Base-by-base conservation (phyloP, 1,140 invertebrate species). In the Zophobas morio region DNA sequence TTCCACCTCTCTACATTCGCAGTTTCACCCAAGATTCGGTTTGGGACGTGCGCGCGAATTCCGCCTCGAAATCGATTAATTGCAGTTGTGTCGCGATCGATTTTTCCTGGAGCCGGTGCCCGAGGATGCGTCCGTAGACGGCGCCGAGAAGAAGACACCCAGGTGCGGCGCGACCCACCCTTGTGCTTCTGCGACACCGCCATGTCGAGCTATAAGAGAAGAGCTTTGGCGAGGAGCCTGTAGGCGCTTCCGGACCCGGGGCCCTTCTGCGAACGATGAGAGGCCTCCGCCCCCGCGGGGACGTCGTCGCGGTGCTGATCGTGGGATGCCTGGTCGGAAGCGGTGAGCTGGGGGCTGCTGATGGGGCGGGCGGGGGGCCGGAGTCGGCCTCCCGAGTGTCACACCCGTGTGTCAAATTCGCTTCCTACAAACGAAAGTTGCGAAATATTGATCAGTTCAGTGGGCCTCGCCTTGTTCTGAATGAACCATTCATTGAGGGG, bases 151-250 rank as follows among this genome's bases (percentile, higher is more conserved):
- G 40, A 33, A 75, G 3, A 6, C 6, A 66, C 6, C 32, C 6
- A 4, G 6, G 8, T 1, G 39, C 20, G 46, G 36, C 49, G n/a
- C 4, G 4, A 20, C 49, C 75, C 51, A 46, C 66, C 51, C 56
- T 47, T 60, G n/a, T 1, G 6, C 56, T 46, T 60, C 46, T 46
- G 60, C 37, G 20, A 1, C n/a, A 20, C 4, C 8, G 35, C 33
- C 66, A 81, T 81, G 78, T 77, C 66, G 77, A 78, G 81, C 47
- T 82, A 82, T 81, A 82, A 81, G 76, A 82, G 81, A 82, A 81
- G 80, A 81, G 78, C 63, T 40, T 79, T 75, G 70, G 51, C 46
- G 56, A 37, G 47, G 53, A 42, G 75, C 75, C 71, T 75, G 78
- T 79, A 56, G 51, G 20, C 72, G 42, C 77, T 63, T 39, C 39